Conservation (phyloP, 2,797 vertebrate genomes). For the Apodemus agrarius region DNA sequence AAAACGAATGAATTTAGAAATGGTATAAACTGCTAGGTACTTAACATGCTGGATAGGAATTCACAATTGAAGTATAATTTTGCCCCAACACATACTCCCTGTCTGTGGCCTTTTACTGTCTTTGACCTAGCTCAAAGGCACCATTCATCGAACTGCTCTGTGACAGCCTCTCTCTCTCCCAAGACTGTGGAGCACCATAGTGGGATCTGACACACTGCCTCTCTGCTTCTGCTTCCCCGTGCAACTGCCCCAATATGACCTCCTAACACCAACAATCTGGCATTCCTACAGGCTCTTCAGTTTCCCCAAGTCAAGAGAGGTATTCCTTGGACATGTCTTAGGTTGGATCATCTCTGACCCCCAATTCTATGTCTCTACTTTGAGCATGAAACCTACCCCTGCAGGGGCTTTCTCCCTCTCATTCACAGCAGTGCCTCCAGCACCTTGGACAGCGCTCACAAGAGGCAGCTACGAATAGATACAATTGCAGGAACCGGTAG, state of each 20-base stretch:
- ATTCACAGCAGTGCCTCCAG: background rate
- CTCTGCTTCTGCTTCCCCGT: background rate
- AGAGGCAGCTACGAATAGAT: accelerated
- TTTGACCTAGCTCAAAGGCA: accelerated
- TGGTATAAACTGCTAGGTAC: background rate
- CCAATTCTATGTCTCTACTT: background rate
- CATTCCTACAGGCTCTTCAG: background rate
- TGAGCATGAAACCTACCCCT: background rate
- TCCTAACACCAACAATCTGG: background rate
- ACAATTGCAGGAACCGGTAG: accelerated
- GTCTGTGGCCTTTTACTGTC: background rate
- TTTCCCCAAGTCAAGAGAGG: background rate
- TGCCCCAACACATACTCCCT: accelerated
- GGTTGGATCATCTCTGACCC: background rate
- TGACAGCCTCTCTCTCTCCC: background rate
- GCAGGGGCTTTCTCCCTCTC: background rate
- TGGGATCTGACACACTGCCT: background rate
- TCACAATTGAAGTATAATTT: background rate
- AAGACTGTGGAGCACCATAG: background rate
- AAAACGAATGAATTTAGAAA: background rate
- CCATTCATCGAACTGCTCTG: accelerated
- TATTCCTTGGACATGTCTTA: background rate
- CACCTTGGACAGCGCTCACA: background rate
- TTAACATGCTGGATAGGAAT: background rate
- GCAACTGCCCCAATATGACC: background rate